Evolutionary conservation across 2,888 invertebrate species (phyloP).

Genomic region (Meganola albula): DNA sequence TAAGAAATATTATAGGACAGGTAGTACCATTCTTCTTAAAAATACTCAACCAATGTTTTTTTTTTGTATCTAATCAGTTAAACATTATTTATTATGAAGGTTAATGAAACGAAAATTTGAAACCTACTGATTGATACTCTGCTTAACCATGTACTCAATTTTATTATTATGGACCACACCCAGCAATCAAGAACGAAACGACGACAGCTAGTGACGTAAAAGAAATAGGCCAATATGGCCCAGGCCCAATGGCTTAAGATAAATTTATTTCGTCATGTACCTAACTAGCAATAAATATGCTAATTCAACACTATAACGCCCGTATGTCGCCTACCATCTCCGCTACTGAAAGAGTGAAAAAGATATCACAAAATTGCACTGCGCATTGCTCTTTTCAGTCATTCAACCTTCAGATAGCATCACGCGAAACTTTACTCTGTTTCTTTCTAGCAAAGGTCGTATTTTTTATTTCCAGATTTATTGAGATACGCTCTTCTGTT

Average conservation of each 20-base stretch:
- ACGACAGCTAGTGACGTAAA: no score
- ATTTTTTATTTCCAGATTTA: constrained; percentile 53
- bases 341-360: constrained; percentile 72
- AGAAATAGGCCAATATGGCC: constrained; percentile 49
- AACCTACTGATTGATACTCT: no score
- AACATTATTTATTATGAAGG: no score
- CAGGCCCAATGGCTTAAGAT: constrained; percentile 62
- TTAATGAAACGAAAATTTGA: no score
- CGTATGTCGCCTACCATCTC: constrained; percentile 70
- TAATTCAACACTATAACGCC: constrained; percentile 74
- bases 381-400: constrained; percentile 75
- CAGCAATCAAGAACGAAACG: constrained; percentile 37
- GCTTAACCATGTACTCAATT: no score
- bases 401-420: constrained; percentile 53
- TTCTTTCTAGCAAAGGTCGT: constrained; percentile 57
- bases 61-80: no score
- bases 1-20: no score
- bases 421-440: constrained; percentile 61
- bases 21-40: no score
- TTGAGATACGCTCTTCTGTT: constrained; percentile 61
- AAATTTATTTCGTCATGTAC: constrained; percentile 71
- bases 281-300: constrained; percentile 74
- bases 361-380: constrained; percentile 76
- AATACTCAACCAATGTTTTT: no score
- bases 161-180: constrained; percentile 33